Evolutionary conservation across 2,888 invertebrate genomes (phyloP), one percentile per base, ranked within the genome.

Genomic region (Polydesmus complanatus): DNA sequence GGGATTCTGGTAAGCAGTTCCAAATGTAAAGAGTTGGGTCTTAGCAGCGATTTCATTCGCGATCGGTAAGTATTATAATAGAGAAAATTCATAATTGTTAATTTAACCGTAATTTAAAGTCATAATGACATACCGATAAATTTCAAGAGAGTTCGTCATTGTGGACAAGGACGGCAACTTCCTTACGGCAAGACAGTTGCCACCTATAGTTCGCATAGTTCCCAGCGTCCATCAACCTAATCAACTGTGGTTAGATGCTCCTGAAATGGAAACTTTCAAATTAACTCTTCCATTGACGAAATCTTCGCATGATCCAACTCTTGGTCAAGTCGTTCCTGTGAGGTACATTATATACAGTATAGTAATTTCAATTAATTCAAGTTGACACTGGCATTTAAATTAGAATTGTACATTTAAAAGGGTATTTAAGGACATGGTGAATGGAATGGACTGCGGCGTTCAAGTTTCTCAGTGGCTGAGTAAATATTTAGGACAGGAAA

Each of bases 51-150:
- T 19, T 22, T 23, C 2, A 50, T 58, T 3, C 23, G 58, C n/a
- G 58, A 58, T 27, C 47, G 58, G 58, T 58, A 37, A 8, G 8
- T 8, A 37, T 37, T 14, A n/a, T n/a, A n/a, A n/a, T n/a, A n/a
- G n/a, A n/a, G n/a, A 37, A 37, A 37, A 8, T 14, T 37, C 5
- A 37, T 37, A 37, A 37, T n/a, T n/a, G 37, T 37, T 37, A 8
- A 8, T 37, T 37, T 37, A 37, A 37, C 8, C 5, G 5, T 37
- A 37, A 37, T 37, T 37, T 37, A 37, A 8, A 37, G 37, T 37
- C 5, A 8, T 37, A 37, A 8, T 37, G 14, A 37, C 37, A 37
- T n/a, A n/a, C n/a, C n/a, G n/a, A n/a, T n/a, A n/a, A n/a, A n/a
- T n/a, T 37, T 37, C 14, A 8, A 37, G 37, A 8, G 37, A 37